These are phyloP conservation scores for Thymelicus sylvestris DNA, from an alignment of 2,888 invertebrate genomes.

Conservation along the genomic window DNA sequence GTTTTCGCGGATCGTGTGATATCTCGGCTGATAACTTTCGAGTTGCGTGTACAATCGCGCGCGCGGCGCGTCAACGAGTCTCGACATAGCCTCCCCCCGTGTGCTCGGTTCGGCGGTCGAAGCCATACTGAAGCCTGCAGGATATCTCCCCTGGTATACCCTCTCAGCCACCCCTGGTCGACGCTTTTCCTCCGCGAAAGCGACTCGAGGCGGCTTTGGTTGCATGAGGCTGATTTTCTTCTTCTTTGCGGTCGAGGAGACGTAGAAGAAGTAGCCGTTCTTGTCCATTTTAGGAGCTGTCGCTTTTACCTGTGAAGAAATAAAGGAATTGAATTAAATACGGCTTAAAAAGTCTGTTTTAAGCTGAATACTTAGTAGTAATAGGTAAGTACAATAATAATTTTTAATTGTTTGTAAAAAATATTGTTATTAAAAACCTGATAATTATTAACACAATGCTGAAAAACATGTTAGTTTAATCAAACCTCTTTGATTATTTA, in stretches of 20 bases:
- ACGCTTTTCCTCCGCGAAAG: conserved; percentile 74
- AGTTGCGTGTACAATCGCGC: conserved; percentile 78
- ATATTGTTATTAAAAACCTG: too few relatives aligned
- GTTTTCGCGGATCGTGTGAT: conserved; percentile 79
- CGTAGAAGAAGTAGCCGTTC: conserved; percentile 80
- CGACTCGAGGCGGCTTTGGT: conserved; percentile 75
- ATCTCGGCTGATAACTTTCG: conserved; percentile 80
- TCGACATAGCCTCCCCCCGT: conserved; percentile 69
- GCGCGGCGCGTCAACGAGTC: conserved; percentile 72
- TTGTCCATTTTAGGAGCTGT: conserved; percentile 80
- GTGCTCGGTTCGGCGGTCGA: conserved; percentile 61
- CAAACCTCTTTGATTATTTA: too few relatives aligned
- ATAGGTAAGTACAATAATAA: too few relatives aligned
- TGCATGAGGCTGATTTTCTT: conserved; percentile 83
- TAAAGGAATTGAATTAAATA: too few relatives aligned
- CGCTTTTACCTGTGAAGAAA: conserved; percentile 70
- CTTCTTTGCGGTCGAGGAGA: conserved; percentile 80
- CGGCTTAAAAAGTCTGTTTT: too few relatives aligned
- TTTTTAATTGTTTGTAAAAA: too few relatives aligned
- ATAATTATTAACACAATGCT: too few relatives aligned
- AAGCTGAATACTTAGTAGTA: too few relatives aligned
- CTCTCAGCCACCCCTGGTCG: conserved; percentile 73
- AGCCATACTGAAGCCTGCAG: conserved; percentile 64
- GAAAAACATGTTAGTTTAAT: too few relatives aligned
- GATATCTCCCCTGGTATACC: conserved; percentile 43